Evolutionary conservation across 2,113 vertebrate species (phyloP), one percentile per base, ranked within the genome.

Genomic region (Taxidea taxus): DNA sequence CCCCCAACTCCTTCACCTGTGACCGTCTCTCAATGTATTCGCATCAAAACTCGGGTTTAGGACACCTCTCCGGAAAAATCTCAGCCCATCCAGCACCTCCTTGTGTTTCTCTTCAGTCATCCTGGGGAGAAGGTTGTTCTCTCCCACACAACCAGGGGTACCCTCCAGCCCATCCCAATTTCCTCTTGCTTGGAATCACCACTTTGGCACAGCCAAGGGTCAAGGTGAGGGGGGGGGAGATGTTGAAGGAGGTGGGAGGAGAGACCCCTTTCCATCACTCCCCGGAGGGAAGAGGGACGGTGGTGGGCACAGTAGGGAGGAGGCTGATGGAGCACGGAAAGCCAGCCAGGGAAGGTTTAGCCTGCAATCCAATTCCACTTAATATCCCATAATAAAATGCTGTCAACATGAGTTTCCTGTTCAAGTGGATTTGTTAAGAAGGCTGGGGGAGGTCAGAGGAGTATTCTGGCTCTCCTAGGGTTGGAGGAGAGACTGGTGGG

Each of bases 341-440:
- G 37, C 51, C 80, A 84, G 90, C 47, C 74, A 84, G 31, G 44
- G 58, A 49, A 97, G 81, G 37, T 51, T 96, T 66, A 92, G 84
- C 44, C 77, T 49, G 7, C 96, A 92, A 96, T 92, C 95, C 92
- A 83, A 66, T 93, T 93, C 87, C 81, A 87, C 54, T 94, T 88
- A 92, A 95, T 83, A 91, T 95, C 80, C 80, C 81, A 58, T 92
- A 96, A 97, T 88, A 95, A 95, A 95, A 74, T 29, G 70, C 95
- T 96, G 97, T 97, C 97, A 94, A 39, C 90, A 37, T 54, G 84
- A 90, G 84, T 94, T 95, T 97, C 95, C 95, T 91, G 90, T 95
- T 92, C 87, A 51, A 92, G 94, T 78, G 74, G 96, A 91, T 96
- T 95, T 90, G 84, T 87, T 94, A 95, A 82, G 91, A 87, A 60